A percentile compares a stretch with the other conserved stretches of the same genome.
phyloP scores from a whole-genome alignment of 2,888 invertebrate species.

The Vanessa cardui region DNA sequence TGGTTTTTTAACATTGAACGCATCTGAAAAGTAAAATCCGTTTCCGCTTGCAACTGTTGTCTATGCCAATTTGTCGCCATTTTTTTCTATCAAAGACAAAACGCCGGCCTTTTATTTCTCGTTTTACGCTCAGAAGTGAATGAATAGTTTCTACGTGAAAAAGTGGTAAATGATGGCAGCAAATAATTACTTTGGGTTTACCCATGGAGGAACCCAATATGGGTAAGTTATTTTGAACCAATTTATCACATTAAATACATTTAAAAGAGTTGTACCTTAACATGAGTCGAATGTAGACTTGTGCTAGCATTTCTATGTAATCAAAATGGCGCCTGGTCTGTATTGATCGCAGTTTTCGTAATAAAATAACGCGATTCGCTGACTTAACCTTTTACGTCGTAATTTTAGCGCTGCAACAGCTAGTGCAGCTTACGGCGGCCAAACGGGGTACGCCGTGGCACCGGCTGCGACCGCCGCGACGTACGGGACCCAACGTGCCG shows the following conservation, averaged over 20 bases:
- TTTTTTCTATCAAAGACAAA: slow-evolving; percentile 63
- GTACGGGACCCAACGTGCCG: slow-evolving; percentile 91
- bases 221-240: slow-evolving; percentile 84
- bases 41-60: slow-evolving; percentile 39
- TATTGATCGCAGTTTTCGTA: slow-evolving; percentile 64
- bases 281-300: slow-evolving; percentile 54
- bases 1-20: slow-evolving; percentile 8
- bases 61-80: slow-evolving; percentile 51
- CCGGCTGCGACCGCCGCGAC: slow-evolving; percentile 92
- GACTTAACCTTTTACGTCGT: slow-evolving; percentile 42
- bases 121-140: slow-evolving; percentile 71
- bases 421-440: slow-evolving; percentile 92
- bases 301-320: slow-evolving; percentile 64
- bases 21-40: slow-evolving; percentile 28
- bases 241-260: slow-evolving; percentile 39
- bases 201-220: slow-evolving; percentile 96
- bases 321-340: slow-evolving; percentile 77
- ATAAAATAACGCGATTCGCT: slow-evolving; percentile 42
- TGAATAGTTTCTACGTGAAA: slow-evolving; percentile 73
- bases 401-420: slow-evolving; percentile 86
- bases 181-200: slow-evolving; percentile 98
- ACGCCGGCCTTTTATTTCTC: slow-evolving; percentile 70
- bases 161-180: slow-evolving; percentile 88
- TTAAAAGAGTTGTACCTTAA: slow-evolving; percentile 29
- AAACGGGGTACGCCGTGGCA: slow-evolving; percentile 92